Conservation (phyloP, 2,113 vertebrate genomes). For the Hydrochoerus hydrochaeris region DNA sequence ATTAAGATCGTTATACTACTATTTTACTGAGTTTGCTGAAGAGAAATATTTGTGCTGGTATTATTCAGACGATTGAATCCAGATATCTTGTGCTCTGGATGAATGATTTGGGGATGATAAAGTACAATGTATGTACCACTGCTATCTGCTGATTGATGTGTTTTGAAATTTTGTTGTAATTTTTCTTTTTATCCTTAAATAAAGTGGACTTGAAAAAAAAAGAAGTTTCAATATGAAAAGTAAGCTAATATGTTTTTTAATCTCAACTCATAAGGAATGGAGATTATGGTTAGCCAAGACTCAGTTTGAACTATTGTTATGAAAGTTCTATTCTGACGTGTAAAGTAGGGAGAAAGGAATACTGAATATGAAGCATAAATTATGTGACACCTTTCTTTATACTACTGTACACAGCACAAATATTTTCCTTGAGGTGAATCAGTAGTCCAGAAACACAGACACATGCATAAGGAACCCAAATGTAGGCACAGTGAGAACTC, state of each 20-base stretch:
- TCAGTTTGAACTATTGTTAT: neutral
- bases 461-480: neutral
- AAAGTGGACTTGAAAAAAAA: no score
- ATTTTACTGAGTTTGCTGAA: no score
- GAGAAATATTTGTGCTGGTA: no score
- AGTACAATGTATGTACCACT: no score
- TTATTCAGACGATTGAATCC: no score
- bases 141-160: no score
- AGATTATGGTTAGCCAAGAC: neutral
- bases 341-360: neutral
- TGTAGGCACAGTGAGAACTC: neutral
- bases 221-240: slow-evolving; percentile 8
- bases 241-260: neutral
- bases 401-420: neutral
- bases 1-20: no score
- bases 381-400: neutral
- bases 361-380: neutral
- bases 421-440: neutral
- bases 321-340: slow-evolving; percentile 7
- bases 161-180: no score
- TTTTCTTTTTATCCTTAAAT: no score
- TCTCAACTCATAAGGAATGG: neutral
- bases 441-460: neutral
- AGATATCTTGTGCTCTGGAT: no score
- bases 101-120: no score